These are phyloP conservation scores for Drosophila quadrilineata DNA, from an alignment of 1,140 invertebrate genomes.

Conservation along the genomic window DNA sequence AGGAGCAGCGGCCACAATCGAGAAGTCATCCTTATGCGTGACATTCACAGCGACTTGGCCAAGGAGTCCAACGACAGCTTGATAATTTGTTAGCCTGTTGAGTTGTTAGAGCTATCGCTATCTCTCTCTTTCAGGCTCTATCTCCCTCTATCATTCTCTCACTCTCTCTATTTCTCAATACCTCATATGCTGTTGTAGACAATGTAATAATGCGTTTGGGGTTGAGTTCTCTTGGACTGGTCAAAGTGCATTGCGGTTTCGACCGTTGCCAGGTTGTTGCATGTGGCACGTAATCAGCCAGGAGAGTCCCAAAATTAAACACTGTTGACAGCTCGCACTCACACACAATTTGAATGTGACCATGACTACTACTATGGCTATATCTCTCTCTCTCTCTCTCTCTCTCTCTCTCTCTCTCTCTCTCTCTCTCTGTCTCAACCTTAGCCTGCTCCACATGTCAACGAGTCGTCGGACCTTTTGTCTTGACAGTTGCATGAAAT, in stretches of 20 bases:
- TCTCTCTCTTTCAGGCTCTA: too few species aligned
- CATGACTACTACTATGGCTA: too few species aligned
- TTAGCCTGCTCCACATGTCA: constrained; percentile 47
- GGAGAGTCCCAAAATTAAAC: constrained; percentile 59
- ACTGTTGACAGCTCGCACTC: constrained; percentile 77
- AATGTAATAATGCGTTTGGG: constrained; percentile 49
- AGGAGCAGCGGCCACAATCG: constrained; percentile 6
- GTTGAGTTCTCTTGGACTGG: constrained; percentile 9
- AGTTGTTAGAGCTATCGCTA: constrained; percentile 63
- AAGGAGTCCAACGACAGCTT: constrained; percentile 53
- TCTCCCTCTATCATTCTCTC: too few species aligned
- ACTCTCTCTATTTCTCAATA: too few species aligned
- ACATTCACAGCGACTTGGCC: constrained; percentile 45
- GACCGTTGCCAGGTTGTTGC: constrained; percentile 42
- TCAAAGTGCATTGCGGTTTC: constrained; percentile 77
- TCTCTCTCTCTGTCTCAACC: constrained; percentile 32
- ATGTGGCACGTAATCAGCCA: constrained; percentile 55
- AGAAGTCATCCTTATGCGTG: constrained; percentile 53
- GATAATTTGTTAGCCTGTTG: constrained; percentile 80
- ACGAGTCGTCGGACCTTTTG: constrained; percentile 44
- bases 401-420: too few species aligned
- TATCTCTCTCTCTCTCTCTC: too few species aligned
- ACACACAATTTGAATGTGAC: constrained; percentile 65
- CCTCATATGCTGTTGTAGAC: too few species aligned
- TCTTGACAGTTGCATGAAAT: constrained; percentile 68